A percentile compares a stretch with the other conserved stretches of the same genome.
These are phyloP conservation scores for Tenthredo scrophulariae DNA, from an alignment of 2,888 invertebrate genomes.

Conservation along the genomic window DNA sequence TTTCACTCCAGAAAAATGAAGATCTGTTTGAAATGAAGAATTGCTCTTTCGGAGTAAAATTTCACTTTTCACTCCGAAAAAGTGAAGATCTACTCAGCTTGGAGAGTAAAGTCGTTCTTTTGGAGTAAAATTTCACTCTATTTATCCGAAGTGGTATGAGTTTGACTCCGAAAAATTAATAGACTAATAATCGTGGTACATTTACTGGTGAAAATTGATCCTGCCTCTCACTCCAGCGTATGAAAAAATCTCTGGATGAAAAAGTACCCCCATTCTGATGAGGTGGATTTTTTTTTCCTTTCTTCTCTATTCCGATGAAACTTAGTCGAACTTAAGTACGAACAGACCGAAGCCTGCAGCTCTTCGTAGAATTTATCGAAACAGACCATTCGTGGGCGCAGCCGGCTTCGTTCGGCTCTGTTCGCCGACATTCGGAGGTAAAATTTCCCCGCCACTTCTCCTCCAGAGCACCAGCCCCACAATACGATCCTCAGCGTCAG, in stretches of 20 bases:
- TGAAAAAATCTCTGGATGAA: background rate
- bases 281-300: background rate
- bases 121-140: no score
- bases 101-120: no score
- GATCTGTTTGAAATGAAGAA: no score
- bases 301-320: background rate
- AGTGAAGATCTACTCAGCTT: no score
- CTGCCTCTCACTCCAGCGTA: background rate
- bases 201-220: background rate
- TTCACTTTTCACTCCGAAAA: no score
- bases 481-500: conserved; percentile 65
- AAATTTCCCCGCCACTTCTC: conserved; percentile 61
- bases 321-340: background rate
- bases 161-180: no score
- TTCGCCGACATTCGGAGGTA: conserved; percentile 60
- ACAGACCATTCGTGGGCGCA: conserved; percentile 41
- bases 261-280: background rate
- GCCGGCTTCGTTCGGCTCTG: conserved; percentile 22
- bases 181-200: no score
- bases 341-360: background rate
- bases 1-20: background rate
- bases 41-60: no score
- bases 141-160: no score
- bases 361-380: conserved; percentile 1
- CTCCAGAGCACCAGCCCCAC: conserved; percentile 70